Conservation (phyloP, 2,888 invertebrate genomes). For the Heliconius sara region DNA sequence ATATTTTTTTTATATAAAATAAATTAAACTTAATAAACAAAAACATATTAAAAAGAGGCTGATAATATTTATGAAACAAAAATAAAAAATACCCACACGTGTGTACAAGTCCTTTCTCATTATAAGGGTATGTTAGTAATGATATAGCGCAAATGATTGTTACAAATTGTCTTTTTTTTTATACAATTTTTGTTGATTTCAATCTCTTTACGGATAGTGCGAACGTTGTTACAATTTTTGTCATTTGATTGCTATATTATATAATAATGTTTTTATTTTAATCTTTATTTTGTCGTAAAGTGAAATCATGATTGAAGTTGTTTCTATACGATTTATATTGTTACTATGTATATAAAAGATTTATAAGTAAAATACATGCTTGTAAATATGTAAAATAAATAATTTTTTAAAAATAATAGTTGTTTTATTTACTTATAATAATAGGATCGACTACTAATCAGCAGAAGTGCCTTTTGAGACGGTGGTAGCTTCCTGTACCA, state of each 20-base stretch:
- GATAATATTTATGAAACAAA: neutral
- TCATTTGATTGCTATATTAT: slow-evolving; percentile 16
- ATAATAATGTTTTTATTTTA: slow-evolving; percentile 3
- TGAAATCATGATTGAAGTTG: neutral
- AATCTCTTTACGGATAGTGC: neutral
- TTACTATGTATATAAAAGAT: slow-evolving; percentile 38
- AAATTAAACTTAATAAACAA: neutral
- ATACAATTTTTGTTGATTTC: slow-evolving; percentile 27
- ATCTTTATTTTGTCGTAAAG: neutral
- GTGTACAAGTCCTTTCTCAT: slow-evolving; percentile 17
- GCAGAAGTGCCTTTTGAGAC: no score
- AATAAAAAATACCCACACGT: slow-evolving; percentile 1
- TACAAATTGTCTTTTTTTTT: slow-evolving; percentile 35
- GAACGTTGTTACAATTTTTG: slow-evolving; percentile 5
- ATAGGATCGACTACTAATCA: neutral
- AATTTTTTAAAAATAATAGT: slow-evolving; percentile 23
- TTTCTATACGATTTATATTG: slow-evolving; percentile 38
- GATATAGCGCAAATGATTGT: slow-evolving; percentile 45
- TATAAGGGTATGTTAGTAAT: slow-evolving; percentile 24
- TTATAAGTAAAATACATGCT: slow-evolving; percentile 53
- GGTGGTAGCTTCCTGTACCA: no score
- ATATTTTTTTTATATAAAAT: neutral
- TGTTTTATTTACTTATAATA: neutral
- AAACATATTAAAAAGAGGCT: neutral
- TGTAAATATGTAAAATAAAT: slow-evolving; percentile 82